A percentile compares a stretch with the other conserved stretches of the same genome.
Evolutionary conservation across 1,140 invertebrate species (phyloP).

Genomic region (Drosophila sechellia): DNA sequence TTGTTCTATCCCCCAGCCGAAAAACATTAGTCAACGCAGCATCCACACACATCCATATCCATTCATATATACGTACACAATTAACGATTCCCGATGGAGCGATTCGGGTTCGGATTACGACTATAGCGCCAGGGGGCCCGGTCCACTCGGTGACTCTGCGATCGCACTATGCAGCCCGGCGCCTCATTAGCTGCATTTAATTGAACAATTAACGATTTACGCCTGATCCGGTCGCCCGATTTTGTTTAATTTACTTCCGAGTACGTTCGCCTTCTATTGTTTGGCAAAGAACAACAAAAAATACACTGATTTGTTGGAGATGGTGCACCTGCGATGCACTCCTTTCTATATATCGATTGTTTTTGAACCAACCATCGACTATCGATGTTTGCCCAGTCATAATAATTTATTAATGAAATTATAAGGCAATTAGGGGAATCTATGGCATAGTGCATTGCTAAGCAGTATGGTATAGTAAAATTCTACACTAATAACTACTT

Average conservation of each 20-base stretch:
- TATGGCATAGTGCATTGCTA: too few relatives aligned
- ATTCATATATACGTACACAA: neutral
- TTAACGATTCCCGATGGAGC: slow-evolving; percentile 31
- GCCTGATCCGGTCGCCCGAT: neutral
- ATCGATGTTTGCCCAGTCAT: neutral
- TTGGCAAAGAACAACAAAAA: slow-evolving; percentile 31
- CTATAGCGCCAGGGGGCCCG: slow-evolving; percentile 16
- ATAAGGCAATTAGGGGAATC: neutral
- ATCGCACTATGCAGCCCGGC: slow-evolving; percentile 20
- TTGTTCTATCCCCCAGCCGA: too few relatives aligned
- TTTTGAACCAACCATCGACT: neutral
- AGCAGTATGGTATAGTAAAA: too few relatives aligned
- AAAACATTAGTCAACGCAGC: too few relatives aligned
- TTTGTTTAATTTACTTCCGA: neutral
- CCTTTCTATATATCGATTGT: slow-evolving; percentile 1
- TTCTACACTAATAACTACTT: too few relatives aligned
- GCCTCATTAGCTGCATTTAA: slow-evolving; percentile 22
- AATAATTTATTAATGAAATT: neutral
- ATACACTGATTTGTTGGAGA: slow-evolving; percentile 2
- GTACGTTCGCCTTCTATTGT: slow-evolving; percentile 9
- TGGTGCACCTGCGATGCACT: neutral
- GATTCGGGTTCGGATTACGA: slow-evolving; percentile 9
- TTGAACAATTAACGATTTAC: slow-evolving; percentile 10
- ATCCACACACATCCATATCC: too few relatives aligned
- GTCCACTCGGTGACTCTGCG: slow-evolving; percentile 10